Evolutionary conservation across 2,888 invertebrate species (phyloP), one percentile per base, ranked within the genome.

Genomic region (Cosmorhoe ocellata): DNA sequence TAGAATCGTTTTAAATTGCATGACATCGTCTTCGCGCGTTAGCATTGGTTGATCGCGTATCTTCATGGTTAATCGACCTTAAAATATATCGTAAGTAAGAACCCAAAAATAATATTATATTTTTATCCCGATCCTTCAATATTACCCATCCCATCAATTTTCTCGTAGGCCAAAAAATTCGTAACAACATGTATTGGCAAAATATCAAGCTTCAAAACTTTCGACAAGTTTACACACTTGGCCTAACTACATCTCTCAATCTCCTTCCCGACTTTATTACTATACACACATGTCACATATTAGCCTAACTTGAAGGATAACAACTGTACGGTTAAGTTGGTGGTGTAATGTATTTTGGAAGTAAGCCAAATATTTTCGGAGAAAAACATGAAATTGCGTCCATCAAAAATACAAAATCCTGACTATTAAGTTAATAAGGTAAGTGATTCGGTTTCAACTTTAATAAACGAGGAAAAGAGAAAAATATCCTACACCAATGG

Each of bases 151-250:
- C 41, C 39, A 41, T 49, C 45, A 61, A 45, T 54, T 52, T 58
- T 46, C 55, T 51, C 30, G 33, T 33, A 44, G 51, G 50, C 50
- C 42, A 31, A 38, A 59, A 58, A 58, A 54, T 55, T 52, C 37
- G 47, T 24, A 51, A 61, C 48, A 50, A 57, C 52, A 56, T 51
- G 55, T 64, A 66, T 64, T 62, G 66, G 61, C 59, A 66, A 63
- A 66, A 63, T 58, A 63, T 64, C 63, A 61, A 59, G 51, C 51
- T 55, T 52, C 28, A 32, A 58, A 64, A 62, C 51, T 63, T 64
- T 61, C 45, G 53, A 62, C 59, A 56, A 60, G 49, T 51, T 49
- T 58, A 49, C 52, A 39, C 31, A 44, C 39, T 46, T 46, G 14
- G 10, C 0, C 13, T 52, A 51, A 27, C 14, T 32, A 12, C 30